Conservation (phyloP, 2,113 vertebrate species). For the Pogonocichla stellata region DNA sequence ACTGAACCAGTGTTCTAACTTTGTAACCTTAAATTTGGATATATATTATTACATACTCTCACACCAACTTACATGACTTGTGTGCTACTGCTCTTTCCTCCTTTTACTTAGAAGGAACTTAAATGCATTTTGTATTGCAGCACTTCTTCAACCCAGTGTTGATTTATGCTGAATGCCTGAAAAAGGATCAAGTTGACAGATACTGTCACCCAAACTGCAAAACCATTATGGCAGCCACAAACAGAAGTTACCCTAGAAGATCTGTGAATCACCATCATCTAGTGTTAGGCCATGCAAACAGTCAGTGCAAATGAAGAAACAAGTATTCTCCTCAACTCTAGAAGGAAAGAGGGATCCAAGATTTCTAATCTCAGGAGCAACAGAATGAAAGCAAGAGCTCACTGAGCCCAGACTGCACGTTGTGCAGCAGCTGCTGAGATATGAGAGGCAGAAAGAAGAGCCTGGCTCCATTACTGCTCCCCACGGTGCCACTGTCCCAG, state of each 20-base stretch:
- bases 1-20: background rate
- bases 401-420: background rate
- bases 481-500: background rate
- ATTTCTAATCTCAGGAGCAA: background rate
- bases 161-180: background rate
- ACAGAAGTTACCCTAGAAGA: background rate
- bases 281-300: background rate
- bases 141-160: background rate
- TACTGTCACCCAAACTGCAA: background rate
- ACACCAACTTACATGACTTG: background rate
- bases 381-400: background rate
- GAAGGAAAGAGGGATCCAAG: background rate
- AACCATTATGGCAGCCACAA: fast-evolving
- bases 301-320: background rate
- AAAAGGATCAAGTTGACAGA: background rate
- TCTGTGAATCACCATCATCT: background rate
- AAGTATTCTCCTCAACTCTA: background rate
- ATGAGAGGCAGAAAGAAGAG: background rate
- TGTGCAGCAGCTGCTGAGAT: background rate
- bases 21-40: background rate
- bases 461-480: background rate
- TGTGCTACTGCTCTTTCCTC: background rate
- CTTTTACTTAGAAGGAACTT: background rate
- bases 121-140: background rate
- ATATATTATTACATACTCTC: background rate